Conservation (phyloP, 2,113 vertebrate species). For the Alligator sinensis region DNA sequence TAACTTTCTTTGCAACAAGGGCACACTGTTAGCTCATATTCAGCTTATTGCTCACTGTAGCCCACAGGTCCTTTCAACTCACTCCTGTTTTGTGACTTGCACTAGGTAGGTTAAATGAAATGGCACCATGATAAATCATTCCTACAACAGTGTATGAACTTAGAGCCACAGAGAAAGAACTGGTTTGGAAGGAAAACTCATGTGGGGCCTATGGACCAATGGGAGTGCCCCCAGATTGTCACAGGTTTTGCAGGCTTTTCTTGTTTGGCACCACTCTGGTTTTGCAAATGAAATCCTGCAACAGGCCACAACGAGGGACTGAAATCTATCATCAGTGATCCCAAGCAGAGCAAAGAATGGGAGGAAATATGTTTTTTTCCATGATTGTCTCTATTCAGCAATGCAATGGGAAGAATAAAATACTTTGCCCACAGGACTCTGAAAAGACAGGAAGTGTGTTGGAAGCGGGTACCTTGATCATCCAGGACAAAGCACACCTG, state of each 20-base stretch:
- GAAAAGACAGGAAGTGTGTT: not conserved
- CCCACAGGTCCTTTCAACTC: too few relatives aligned
- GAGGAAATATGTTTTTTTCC: not conserved
- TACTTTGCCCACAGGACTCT: not conserved
- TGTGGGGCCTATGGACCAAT: not conserved
- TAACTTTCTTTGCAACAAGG: too few relatives aligned
- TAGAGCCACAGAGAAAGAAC: not conserved
- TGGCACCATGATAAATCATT: not conserved
- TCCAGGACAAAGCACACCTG: not conserved
- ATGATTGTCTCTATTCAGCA: not conserved
- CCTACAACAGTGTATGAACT: not conserved
- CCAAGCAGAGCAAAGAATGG: not conserved
- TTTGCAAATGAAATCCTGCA: not conserved
- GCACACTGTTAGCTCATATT: too few relatives aligned
- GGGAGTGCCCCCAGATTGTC: not conserved
- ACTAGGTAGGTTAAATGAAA: not conserved
- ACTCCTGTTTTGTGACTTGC: not conserved
- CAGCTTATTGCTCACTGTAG: too few relatives aligned
- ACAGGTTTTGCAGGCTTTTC: not conserved
- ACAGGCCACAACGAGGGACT: not conserved
- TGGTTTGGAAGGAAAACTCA: not conserved
- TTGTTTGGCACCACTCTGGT: not conserved
- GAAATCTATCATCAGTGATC: not conserved
- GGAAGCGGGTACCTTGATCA: not conserved
- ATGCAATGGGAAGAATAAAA: not conserved